Conservation (phyloP, 2,113 vertebrate genomes). For the Ptilorrhoa leucosticta region DNA sequence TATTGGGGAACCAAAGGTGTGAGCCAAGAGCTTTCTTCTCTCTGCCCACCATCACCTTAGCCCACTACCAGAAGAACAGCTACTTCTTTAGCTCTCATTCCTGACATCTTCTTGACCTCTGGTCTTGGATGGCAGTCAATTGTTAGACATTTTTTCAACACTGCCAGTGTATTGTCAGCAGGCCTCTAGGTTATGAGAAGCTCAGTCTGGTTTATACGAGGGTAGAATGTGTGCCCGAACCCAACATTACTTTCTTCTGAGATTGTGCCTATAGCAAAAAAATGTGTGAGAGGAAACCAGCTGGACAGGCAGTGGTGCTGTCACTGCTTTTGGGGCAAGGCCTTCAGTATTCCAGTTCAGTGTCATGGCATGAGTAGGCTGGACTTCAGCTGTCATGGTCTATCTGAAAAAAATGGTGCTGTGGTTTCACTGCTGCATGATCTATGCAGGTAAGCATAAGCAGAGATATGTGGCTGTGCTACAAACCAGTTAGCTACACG, state of each 20-base stretch:
- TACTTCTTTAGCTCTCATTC: neutral
- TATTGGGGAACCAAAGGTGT: neutral
- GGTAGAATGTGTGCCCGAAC: neutral
- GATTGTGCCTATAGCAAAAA: neutral
- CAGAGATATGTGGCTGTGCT: rapidly evolving
- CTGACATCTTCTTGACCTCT: neutral
- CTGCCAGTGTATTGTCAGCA: neutral
- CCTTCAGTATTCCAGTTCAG: neutral
- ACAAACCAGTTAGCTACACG: neutral
- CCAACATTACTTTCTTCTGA: neutral
- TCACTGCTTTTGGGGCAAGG: neutral
- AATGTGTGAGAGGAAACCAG: neutral
- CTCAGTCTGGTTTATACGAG: neutral
- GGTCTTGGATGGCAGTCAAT: neutral
- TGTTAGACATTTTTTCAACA: neutral
- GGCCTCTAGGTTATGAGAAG: neutral
- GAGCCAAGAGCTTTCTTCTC: neutral
- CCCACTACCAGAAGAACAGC: neutral
- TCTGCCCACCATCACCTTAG: neutral
- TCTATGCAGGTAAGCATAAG: neutral
- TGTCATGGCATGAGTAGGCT: neutral
- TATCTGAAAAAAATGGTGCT: neutral
- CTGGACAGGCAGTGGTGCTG: neutral
- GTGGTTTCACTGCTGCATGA: neutral
- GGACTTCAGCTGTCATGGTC: neutral